These are phyloP conservation scores for Ceraclea dissimilis DNA, from an alignment of 2,888 invertebrate genomes.

Conservation along the genomic window DNA sequence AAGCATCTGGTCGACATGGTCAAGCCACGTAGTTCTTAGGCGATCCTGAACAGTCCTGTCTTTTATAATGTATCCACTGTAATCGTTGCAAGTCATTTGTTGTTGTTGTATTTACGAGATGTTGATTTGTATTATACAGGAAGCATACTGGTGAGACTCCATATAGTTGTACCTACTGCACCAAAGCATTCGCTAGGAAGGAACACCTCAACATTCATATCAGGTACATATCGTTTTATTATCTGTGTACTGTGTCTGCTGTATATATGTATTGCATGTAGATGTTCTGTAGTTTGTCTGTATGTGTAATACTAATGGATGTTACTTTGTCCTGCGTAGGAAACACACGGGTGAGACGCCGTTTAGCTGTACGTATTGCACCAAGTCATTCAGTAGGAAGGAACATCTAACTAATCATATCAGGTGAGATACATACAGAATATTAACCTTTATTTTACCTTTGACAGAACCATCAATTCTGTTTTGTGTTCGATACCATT, in stretches of 20 bases:
- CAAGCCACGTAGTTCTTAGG: too few species aligned
- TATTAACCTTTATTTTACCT: too few species aligned
- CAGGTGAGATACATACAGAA: too few species aligned
- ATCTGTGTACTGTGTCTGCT: too few species aligned
- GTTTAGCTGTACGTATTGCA: slow-evolving; percentile 67
- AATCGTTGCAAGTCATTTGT: background rate
- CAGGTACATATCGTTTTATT: too few species aligned
- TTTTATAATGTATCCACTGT: background rate
- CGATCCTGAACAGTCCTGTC: too few species aligned
- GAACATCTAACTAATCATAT: slow-evolving; percentile 57
- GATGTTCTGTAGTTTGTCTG: background rate
- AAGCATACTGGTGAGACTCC: slow-evolving; percentile 68
- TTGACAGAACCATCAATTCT: too few species aligned
- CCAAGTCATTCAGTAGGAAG: slow-evolving; percentile 51
- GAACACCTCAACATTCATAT: slow-evolving; percentile 57
- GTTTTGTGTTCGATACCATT: too few species aligned
- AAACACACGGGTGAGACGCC: slow-evolving; percentile 78
- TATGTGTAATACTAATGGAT: background rate
- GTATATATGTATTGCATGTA: too few species aligned
- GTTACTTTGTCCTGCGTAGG: slow-evolving; percentile 41
- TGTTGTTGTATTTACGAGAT: background rate
- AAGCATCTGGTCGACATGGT: too few species aligned
- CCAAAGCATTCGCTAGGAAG: slow-evolving; percentile 51
- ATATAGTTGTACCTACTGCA: slow-evolving; percentile 67
- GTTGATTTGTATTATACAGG: background rate